These are phyloP conservation scores for Cryptocephalus moraei DNA, from an alignment of 2,888 invertebrate genomes.

Conservation along the genomic window DNA sequence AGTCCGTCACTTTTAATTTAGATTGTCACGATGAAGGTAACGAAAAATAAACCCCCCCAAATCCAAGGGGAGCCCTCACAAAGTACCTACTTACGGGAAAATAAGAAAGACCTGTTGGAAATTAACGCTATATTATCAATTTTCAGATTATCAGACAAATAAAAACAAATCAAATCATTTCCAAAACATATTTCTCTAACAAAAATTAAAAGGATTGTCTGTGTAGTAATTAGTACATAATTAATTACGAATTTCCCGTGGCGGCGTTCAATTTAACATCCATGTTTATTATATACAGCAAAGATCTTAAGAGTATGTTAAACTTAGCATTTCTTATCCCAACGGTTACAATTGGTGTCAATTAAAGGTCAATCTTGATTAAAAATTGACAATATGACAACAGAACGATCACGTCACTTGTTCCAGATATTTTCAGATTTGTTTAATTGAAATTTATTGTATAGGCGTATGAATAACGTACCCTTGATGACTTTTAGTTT, in stretches of 20 bases:
- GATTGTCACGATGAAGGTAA: conserved; percentile 16
- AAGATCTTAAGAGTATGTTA: too few species aligned
- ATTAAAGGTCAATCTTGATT: conserved; percentile 37
- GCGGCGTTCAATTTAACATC: too few species aligned
- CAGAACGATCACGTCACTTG: conserved; percentile 29
- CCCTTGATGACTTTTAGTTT: background rate
- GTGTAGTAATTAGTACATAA: too few species aligned
- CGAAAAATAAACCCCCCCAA: conserved; percentile 5
- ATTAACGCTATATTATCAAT: too few species aligned
- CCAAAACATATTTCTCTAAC: too few species aligned
- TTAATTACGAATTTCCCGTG: too few species aligned
- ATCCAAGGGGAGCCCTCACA: background rate
- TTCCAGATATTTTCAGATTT: conserved; percentile 31
- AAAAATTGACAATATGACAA: conserved; percentile 32
- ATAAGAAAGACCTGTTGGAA: too few species aligned
- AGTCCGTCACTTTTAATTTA: conserved; percentile 27
- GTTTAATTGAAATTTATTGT: conserved; percentile 19
- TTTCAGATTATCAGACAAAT: too few species aligned
- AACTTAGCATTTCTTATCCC: too few species aligned
- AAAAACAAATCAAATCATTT: too few species aligned
- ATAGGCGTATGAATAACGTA: conserved; percentile 5
- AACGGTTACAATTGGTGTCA: conserved; percentile 32
- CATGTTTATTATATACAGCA: too few species aligned
- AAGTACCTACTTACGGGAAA: background rate
- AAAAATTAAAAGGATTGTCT: too few species aligned